Evolutionary conservation across 2,113 vertebrate genomes (phyloP).

Genomic region (Limanda limanda): DNA sequence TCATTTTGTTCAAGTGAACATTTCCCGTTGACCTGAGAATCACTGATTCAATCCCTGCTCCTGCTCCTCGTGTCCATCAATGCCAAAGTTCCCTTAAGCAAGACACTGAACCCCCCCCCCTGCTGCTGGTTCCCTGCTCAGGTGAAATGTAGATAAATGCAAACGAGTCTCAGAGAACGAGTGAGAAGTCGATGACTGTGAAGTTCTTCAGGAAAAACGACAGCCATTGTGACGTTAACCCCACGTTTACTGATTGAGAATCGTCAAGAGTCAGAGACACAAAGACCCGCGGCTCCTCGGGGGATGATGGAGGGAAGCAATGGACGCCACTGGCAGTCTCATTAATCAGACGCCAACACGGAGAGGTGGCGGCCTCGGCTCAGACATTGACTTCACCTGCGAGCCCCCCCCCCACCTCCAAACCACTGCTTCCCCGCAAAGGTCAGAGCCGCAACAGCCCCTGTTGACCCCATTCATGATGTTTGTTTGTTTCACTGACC

Average conservation of each 20-base stretch:
- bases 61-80: neutral
- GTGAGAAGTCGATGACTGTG: neutral
- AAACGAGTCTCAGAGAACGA: slow-evolving; percentile 7
- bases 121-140: slow-evolving; percentile 9
- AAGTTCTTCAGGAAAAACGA: slow-evolving; percentile 1
- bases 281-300: no score
- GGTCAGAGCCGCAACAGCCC: neutral
- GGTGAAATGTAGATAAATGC: slow-evolving; percentile 27
- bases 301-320: slow-evolving; percentile 59
- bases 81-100: slow-evolving; percentile 19
- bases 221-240: neutral
- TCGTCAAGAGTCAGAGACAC: neutral
- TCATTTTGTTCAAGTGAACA: no score
- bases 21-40: neutral
- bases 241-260: neutral
- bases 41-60: neutral
- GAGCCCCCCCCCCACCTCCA: neutral
- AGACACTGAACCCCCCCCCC: neutral
- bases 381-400: neutral
- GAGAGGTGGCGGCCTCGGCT: slow-evolving; percentile 38
- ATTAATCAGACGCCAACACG: slow-evolving; percentile 57
- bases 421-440: no score
- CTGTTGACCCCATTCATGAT: slow-evolving; percentile 35
- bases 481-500: slow-evolving; percentile 39
- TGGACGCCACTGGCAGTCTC: slow-evolving; percentile 50